phyloP scores from a whole-genome alignment of 1,140 invertebrate genomes.

The Trachelipus rathkii region DNA sequence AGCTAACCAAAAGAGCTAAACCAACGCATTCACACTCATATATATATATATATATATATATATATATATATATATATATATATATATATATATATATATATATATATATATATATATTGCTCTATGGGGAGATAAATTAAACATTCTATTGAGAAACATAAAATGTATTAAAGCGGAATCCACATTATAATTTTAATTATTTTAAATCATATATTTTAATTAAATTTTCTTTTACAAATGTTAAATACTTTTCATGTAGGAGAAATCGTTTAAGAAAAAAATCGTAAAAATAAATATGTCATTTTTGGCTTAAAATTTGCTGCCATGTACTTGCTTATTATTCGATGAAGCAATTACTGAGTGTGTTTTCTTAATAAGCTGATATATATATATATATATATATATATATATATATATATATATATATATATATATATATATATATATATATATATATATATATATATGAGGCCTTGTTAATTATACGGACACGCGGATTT shows the following conservation, averaged over 20 bases:
- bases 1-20: no score
- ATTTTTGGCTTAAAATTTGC: no score
- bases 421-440: slow-evolving; percentile 9
- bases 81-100: slow-evolving; percentile 13
- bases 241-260: neutral
- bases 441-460: neutral
- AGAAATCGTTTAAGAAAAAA: neutral
- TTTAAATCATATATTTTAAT: slow-evolving; percentile 12
- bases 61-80: slow-evolving; percentile 11
- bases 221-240: neutral
- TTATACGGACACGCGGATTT: no score
- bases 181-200: slow-evolving; percentile 13
- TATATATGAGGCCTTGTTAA: no score
- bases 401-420: slow-evolving; percentile 15
- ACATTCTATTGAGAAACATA: neutral
- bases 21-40: no score
- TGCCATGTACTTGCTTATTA: neutral
- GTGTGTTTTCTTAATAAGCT: slow-evolving; percentile 1
- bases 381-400: neutral
- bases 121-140: slow-evolving; percentile 3
- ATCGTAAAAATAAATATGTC: no score
- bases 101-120: neutral
- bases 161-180: neutral
- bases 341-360: neutral
- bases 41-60: neutral